These are phyloP conservation scores for Himalopsyche kuldschensis DNA, from an alignment of 2,888 invertebrate genomes.

Conservation along the genomic window DNA sequence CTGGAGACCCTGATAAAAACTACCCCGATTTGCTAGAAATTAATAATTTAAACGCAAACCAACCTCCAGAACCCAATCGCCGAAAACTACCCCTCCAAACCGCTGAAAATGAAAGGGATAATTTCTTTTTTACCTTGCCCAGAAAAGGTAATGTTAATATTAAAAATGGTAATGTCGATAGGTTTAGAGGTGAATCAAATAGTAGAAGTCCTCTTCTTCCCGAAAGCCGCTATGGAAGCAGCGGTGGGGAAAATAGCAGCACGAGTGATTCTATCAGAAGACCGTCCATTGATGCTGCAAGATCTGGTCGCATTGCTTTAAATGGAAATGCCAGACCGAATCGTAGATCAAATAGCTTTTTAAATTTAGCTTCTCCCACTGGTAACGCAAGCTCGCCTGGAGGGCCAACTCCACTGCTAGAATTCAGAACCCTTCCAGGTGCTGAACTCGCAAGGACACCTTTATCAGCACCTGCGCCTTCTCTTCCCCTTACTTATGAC, in stretches of 20 bases:
- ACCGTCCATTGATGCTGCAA: slow-evolving; percentile 55
- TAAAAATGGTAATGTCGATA: slow-evolving; percentile 38
- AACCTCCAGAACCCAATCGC: background rate
- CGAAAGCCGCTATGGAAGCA: slow-evolving; percentile 72
- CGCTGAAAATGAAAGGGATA: slow-evolving; percentile 48
- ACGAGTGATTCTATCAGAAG: slow-evolving; percentile 53
- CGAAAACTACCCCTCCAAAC: slow-evolving; percentile 12
- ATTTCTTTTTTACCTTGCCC: slow-evolving; percentile 70
- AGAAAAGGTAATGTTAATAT: slow-evolving; percentile 44
- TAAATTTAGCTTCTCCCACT: slow-evolving; percentile 64
- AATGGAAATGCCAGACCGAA: slow-evolving; percentile 46
- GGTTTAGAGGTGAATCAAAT: slow-evolving; percentile 57
- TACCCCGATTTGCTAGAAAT: slow-evolving; percentile 62
- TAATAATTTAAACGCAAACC: slow-evolving; percentile 43
- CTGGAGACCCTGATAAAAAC: slow-evolving; percentile 59
- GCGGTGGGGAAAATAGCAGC: slow-evolving; percentile 66
- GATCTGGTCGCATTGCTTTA: slow-evolving; percentile 3
- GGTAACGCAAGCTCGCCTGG: slow-evolving; percentile 65
- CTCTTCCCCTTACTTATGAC: slow-evolving; percentile 67
- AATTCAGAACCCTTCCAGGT: slow-evolving; percentile 59
- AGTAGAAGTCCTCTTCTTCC: slow-evolving; percentile 74
- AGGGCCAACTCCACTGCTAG: slow-evolving; percentile 66
- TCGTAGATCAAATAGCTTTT: slow-evolving; percentile 69
- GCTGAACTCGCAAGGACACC: slow-evolving; percentile 50
- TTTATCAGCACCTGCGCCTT: slow-evolving; percentile 48